Evolutionary conservation across 1,140 invertebrate species (phyloP).

Genomic region (Riptortus pedestris): DNA sequence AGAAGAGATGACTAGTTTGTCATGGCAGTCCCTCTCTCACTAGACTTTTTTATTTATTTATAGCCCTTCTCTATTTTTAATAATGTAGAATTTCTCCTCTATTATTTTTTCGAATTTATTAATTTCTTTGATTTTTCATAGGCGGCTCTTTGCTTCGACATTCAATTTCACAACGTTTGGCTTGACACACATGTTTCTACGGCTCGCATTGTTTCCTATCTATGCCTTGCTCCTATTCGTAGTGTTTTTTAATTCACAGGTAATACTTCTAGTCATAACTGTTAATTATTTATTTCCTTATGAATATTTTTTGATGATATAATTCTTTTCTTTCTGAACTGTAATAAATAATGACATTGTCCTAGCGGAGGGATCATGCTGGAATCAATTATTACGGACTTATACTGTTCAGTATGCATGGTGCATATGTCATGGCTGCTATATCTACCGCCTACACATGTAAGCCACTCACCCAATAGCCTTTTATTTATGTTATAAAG

Average conservation of each 20-base stretch:
- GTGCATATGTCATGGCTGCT: conserved; percentile 68
- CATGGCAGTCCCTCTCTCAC: too few relatives aligned
- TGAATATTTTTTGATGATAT: neutral
- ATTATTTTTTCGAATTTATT: neutral
- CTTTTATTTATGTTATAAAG: too few relatives aligned
- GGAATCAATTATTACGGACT: conserved; percentile 51
- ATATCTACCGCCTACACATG: conserved; percentile 67
- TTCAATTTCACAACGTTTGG: conserved; percentile 64
- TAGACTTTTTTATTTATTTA: too few relatives aligned
- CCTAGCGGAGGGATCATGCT: conserved; percentile 10
- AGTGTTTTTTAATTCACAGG: conserved; percentile 62
- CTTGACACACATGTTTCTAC: conserved; percentile 57
- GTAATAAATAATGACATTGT: too few relatives aligned
- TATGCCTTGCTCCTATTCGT: conserved; percentile 67
- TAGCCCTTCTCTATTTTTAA: too few relatives aligned
- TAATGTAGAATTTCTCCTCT: neutral
- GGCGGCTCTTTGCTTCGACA: conserved; percentile 60
- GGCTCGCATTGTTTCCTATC: conserved; percentile 63
- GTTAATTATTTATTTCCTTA: neutral
- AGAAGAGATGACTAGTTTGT: too few relatives aligned
- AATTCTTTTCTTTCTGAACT: too few relatives aligned
- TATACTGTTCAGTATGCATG: conserved; percentile 66
- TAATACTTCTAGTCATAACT: conserved; percentile 33
- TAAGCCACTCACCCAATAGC: too few relatives aligned
- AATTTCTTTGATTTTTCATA: conserved; percentile 38